Evolutionary conservation across 2,888 invertebrate genomes (phyloP).

Genomic region (Drosophila paramelanica): DNA sequence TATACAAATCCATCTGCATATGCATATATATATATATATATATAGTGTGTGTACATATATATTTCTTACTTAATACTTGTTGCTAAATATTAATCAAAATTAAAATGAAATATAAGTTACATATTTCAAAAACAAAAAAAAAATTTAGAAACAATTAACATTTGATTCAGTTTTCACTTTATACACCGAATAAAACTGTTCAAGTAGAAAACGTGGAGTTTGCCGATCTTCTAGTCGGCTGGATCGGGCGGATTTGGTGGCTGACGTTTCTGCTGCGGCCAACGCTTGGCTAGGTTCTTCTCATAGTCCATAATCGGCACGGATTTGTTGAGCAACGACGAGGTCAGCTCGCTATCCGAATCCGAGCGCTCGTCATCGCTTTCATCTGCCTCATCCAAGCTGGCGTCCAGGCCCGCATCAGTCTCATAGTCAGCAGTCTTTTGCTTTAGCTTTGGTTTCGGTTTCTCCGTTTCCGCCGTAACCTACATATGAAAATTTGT

Average conservation of each 20-base stretch:
- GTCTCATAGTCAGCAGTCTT: constrained; percentile 52
- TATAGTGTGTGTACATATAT: constrained; percentile 16
- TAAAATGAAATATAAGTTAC: constrained; percentile 27
- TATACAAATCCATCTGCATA: constrained; percentile 14
- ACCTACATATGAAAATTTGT: not conserved
- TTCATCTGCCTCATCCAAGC: constrained; percentile 44
- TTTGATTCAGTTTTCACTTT: constrained; percentile 2
- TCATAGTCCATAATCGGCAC: constrained; percentile 40
- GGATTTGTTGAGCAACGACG: constrained; percentile 29
- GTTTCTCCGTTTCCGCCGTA: not conserved
- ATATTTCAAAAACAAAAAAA: constrained; percentile 13
- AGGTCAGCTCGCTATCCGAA: constrained; percentile 38
- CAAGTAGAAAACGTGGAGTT: not conserved
- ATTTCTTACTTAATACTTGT: constrained; percentile 60
- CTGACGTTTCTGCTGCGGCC: constrained; percentile 22
- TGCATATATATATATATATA: constrained; percentile 1
- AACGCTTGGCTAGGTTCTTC: constrained; percentile 52
- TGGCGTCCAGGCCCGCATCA: constrained; percentile 52
- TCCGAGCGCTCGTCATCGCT: constrained; percentile 65
- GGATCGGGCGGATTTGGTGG: not conserved
- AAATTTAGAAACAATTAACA: constrained; percentile 7
- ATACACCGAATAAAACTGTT: no score
- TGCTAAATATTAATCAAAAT: constrained; percentile 44
- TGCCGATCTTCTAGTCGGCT: not conserved
- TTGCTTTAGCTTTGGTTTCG: not conserved